Conservation (phyloP, 2,888 invertebrate genomes). For the Ectemnius lituratus region DNA sequence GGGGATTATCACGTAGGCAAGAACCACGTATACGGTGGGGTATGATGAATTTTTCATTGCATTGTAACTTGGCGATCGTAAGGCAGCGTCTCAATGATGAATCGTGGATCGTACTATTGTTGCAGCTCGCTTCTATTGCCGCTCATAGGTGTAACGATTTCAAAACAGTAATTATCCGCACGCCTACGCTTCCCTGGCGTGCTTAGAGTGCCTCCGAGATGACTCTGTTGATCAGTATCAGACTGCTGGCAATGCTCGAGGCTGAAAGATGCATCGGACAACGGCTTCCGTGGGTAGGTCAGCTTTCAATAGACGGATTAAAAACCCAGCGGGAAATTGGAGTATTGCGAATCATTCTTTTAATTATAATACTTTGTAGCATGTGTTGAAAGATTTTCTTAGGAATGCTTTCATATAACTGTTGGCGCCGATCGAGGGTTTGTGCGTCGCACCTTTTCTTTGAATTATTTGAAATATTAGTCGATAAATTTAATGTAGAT, state of each 20-base stretch:
- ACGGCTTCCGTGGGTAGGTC: constrained; percentile 21
- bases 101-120: constrained; percentile 59
- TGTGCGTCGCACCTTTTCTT: no score
- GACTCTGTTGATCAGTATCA: constrained; percentile 51
- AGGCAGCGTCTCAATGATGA: constrained; percentile 47
- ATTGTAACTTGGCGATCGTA: constrained; percentile 36
- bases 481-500: constrained; percentile 46
- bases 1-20: constrained; percentile 1
- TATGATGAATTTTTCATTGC: constrained; percentile 44
- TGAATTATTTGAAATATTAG: neutral
- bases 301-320: constrained; percentile 24
- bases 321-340: constrained; percentile 35
- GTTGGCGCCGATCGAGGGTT: no score
- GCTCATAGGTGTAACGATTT: constrained; percentile 49
- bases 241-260: neutral
- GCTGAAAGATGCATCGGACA: constrained; percentile 16
- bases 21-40: neutral
- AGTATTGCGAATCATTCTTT: neutral
- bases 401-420: no score
- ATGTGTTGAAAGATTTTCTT: no score
- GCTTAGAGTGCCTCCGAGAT: constrained; percentile 40
- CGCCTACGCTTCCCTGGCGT: constrained; percentile 49
- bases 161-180: constrained; percentile 59
- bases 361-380: neutral
- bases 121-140: constrained; percentile 34